phyloP scores from a whole-genome alignment of 2,113 vertebrate species.

The Reinhardtius hippoglossoides region DNA sequence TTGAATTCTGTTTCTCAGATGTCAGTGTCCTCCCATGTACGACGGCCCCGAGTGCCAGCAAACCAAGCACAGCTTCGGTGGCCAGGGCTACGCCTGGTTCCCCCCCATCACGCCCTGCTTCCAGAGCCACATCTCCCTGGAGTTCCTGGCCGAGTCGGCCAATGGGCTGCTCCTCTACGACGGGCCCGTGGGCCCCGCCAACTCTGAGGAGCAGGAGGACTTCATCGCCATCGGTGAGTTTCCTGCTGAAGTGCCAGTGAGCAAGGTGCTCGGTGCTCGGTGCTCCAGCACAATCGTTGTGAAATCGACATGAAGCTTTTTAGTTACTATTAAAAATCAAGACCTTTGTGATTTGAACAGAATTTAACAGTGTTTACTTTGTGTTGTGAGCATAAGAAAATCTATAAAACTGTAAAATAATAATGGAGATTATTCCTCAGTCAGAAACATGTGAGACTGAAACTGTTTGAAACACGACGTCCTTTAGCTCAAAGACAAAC shows the following conservation, averaged over 20 bases:
- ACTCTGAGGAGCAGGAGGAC: constrained; percentile 78
- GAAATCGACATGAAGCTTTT: too few species aligned
- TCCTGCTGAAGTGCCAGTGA: constrained; percentile 2
- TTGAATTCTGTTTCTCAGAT: constrained; percentile 73
- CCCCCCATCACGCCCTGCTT: constrained; percentile 88
- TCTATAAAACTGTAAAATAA: too few species aligned
- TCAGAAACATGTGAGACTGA: too few species aligned
- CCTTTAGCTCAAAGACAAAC: too few species aligned
- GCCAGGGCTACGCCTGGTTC: constrained; percentile 90
- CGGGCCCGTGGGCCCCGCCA: constrained; percentile 79
- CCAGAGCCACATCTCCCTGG: constrained; percentile 87
- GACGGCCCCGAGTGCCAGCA: constrained; percentile 91
- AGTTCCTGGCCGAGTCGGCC: constrained; percentile 86
- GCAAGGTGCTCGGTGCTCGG: neutral
- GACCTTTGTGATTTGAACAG: too few species aligned
- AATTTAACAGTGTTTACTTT: too few species aligned
- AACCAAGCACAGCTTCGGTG: constrained; percentile 88
- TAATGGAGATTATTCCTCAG: too few species aligned
- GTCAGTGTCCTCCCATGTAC: constrained; percentile 85
- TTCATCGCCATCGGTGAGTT: constrained; percentile 87
- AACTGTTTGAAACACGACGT: too few species aligned
- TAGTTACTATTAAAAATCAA: too few species aligned
- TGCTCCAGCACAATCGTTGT: too few species aligned
- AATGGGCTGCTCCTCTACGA: constrained; percentile 89
- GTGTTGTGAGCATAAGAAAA: too few species aligned